Percentiles rank a stretch among this genome's conserved stretches.
phyloP scores from a whole-genome alignment of 2,113 vertebrate species.

The Callopanchax toddi region DNA sequence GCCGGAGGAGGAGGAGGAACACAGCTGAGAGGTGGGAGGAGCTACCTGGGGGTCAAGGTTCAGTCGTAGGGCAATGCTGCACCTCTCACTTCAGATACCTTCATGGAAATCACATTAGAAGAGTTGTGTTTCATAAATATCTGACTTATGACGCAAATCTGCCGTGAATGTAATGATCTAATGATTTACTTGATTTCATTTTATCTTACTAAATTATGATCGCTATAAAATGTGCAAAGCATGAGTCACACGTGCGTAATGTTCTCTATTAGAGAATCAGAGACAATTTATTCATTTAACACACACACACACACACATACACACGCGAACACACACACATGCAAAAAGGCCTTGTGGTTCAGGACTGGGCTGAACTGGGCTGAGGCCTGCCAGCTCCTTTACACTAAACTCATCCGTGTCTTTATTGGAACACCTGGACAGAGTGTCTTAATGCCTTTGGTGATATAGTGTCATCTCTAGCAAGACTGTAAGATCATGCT shows the following conservation, averaged over 20 bases:
- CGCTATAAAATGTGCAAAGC: neutral
- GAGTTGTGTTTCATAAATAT: neutral
- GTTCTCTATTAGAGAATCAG: neutral
- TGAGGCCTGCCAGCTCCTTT: too few relatives aligned
- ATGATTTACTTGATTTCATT: neutral
- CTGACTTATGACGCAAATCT: neutral
- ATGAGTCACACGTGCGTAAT: neutral
- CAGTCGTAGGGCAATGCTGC: slow-evolving; percentile 44
- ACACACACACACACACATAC: too few relatives aligned
- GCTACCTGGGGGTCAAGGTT: slow-evolving; percentile 75
- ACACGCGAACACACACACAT: too few relatives aligned
- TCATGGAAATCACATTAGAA: neutral
- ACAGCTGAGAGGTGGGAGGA: slow-evolving; percentile 50
- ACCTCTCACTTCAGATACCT: slow-evolving; percentile 13
- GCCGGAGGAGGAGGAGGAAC: slow-evolving; percentile 14
- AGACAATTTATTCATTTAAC: neutral
- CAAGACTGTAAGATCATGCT: too few relatives aligned
- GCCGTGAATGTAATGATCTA: neutral
- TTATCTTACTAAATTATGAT: neutral
- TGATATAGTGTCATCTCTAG: too few relatives aligned
- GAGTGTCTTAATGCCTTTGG: too few relatives aligned
- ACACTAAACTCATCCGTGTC: too few relatives aligned
- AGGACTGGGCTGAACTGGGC: too few relatives aligned
- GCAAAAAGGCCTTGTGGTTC: too few relatives aligned
- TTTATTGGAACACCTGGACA: too few relatives aligned